These are phyloP conservation scores for Ailuropoda melanoleuca DNA, from an alignment of 2,113 vertebrate species.

Conservation along the genomic window DNA sequence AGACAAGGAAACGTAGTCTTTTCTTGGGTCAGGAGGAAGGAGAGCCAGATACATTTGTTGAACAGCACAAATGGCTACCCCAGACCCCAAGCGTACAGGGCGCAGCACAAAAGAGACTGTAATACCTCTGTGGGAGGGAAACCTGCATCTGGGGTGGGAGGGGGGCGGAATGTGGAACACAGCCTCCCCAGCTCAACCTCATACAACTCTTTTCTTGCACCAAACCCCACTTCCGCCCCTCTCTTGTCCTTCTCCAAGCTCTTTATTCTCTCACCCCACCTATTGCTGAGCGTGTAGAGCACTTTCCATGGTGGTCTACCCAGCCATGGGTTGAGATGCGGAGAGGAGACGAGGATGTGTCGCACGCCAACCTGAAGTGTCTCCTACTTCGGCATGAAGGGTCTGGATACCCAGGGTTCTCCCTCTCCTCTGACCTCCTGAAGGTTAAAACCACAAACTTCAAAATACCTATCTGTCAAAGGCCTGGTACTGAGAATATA, in stretches of 20 bases:
- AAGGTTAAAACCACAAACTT: not conserved
- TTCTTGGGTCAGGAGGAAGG: not conserved
- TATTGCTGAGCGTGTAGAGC: not conserved
- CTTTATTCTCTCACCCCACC: not conserved
- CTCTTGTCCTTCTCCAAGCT: too few species aligned
- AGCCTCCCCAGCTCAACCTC: not conserved
- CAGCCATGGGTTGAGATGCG: fast-evolving
- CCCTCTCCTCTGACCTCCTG: not conserved
- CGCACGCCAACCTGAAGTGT: not conserved
- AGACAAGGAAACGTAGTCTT: not conserved
- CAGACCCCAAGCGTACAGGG: not conserved
- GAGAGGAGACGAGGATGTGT: fast-evolving
- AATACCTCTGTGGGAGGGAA: not conserved
- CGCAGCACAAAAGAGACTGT: not conserved
- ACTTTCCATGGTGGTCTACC: too few species aligned
- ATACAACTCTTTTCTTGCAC: fast-evolving
- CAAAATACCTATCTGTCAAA: not conserved
- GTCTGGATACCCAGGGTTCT: not conserved
- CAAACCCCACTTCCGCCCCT: not conserved
- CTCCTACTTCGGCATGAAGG: not conserved
- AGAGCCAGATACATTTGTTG: not conserved
- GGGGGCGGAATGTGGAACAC: fast-evolving
- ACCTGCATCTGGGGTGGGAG: not conserved
- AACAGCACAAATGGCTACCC: not conserved
- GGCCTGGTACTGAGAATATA: too few species aligned